Evolutionary conservation across 2,888 invertebrate species (phyloP), one percentile per base, ranked within the genome.

Genomic region (Mechanitis messenoides): DNA sequence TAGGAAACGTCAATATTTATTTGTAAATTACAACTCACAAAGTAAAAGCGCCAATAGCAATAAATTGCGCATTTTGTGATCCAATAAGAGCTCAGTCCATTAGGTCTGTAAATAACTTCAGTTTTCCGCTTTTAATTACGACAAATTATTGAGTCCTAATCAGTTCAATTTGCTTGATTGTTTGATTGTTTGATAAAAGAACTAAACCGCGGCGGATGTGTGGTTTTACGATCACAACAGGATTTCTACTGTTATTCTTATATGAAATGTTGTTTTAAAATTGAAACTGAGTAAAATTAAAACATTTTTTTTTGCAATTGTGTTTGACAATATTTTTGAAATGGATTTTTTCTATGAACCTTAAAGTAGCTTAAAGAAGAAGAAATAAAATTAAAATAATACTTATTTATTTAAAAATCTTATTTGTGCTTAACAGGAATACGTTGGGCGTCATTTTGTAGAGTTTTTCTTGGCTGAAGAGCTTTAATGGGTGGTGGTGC

Each of bases 401-500:
- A 46, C 42, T 28, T 45, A 56, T 53, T 12, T 55, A 61, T 60
- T 69, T 55, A 60, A 45, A 55, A 65, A 62, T 70, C 56, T 64
- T 64, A 74, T 33, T 73, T 71, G 70, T 75, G 72, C 72, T 84
- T 85, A 31, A 71, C 61, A 3, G 72, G 56, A 55, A 73, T 60
- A 68, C 75, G 73, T 58, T 75, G 80, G 9, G 60, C 69, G 12
- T 83, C 83, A 42, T 71, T 77, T 50, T 78, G 75, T 33, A 87
- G 35, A 56, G 84, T 68, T 73, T 89, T 88, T 57, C 89, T 77
- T 2, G 89, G 86, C 59, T 86, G 87, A 11, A 88, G 63, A 3
- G 88, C 79, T 69, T 87, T 87, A 53, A 89, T 87, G 2, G 87
- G 89, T 1, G 89, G 89, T 2, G 89, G 89, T 0, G 89, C 89